These are phyloP conservation scores for Mythimna ferrago DNA, from an alignment of 2,888 invertebrate species.

Conservation along the genomic window DNA sequence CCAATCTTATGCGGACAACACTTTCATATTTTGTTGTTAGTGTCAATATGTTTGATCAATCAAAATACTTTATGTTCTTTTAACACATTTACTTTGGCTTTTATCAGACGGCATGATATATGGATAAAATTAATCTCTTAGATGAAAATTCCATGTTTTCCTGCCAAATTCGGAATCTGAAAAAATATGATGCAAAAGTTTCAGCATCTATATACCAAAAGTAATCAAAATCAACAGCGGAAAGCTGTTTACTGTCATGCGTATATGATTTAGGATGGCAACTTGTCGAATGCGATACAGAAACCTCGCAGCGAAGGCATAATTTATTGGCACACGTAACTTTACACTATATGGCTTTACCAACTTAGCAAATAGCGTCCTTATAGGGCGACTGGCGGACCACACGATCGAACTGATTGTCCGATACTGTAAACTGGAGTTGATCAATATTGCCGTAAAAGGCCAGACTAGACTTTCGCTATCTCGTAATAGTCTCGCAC, in stretches of 20 bases:
- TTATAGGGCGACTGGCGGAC: conserved; percentile 38
- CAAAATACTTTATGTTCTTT: not conserved
- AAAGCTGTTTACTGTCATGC: conserved; percentile 45
- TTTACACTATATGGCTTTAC: conserved; percentile 29
- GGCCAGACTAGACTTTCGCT: conserved; percentile 69
- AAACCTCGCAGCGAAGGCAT: conserved; percentile 28
- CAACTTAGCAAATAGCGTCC: conserved; percentile 36
- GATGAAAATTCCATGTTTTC: conserved; percentile 11
- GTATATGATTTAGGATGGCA: conserved; percentile 35
- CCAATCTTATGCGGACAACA: conserved; percentile 33
- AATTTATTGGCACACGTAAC: conserved; percentile 37
- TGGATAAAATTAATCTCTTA: not conserved
- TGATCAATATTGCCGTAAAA: conserved; percentile 62
- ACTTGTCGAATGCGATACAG: conserved; percentile 33
- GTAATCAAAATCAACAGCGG: conserved; percentile 29
- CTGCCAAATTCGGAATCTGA: conserved; percentile 4
- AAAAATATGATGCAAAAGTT: conserved; percentile 23
- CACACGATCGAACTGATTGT: conserved; percentile 34
- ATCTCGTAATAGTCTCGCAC: conserved; percentile 63
- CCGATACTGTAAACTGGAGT: conserved; percentile 35
- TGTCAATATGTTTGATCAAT: conserved; percentile 18
- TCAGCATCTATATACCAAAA: conserved; percentile 25
- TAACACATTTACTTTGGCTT: not conserved
- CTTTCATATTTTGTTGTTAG: conserved; percentile 33
- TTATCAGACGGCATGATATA: not conserved